These are phyloP conservation scores for Eptesicus fuscus DNA, from an alignment of 2,113 vertebrate species.

Conservation along the genomic window DNA sequence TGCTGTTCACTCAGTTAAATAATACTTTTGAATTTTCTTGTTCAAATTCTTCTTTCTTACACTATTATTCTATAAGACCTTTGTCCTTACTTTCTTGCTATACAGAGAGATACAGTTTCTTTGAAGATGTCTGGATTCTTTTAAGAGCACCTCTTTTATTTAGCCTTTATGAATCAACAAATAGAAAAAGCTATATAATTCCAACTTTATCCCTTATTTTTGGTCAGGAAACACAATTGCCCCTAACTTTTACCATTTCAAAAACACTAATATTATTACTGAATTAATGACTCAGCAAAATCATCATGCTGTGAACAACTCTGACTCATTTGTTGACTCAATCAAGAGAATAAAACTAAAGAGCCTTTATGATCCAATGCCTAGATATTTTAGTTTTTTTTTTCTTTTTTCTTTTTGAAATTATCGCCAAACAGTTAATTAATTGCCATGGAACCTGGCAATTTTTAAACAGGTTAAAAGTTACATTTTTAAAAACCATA, in stretches of 20 bases:
- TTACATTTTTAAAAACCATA: neutral
- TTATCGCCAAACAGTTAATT: neutral
- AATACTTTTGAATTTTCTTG: neutral
- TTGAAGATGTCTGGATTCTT: neutral
- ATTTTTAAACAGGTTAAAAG: neutral
- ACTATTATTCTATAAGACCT: neutral
- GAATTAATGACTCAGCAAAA: neutral
- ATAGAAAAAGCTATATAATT: neutral
- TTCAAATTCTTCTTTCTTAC: neutral
- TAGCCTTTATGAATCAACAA: neutral
- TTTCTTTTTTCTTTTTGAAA: neutral
- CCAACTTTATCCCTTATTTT: neutral
- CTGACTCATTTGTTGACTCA: neutral
- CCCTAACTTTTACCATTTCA: neutral
- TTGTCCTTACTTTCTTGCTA: neutral
- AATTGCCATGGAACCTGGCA: neutral
- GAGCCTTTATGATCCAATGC: neutral
- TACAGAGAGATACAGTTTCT: neutral
- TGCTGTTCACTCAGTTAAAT: neutral
- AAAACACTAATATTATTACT: neutral
- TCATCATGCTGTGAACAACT: neutral
- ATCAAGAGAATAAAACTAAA: neutral
- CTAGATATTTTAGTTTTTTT: neutral
- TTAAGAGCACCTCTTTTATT: neutral
- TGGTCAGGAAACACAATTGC: neutral